Evolutionary conservation across 2,113 vertebrate genomes (phyloP).

Genomic region (Haemorhous mexicanus): DNA sequence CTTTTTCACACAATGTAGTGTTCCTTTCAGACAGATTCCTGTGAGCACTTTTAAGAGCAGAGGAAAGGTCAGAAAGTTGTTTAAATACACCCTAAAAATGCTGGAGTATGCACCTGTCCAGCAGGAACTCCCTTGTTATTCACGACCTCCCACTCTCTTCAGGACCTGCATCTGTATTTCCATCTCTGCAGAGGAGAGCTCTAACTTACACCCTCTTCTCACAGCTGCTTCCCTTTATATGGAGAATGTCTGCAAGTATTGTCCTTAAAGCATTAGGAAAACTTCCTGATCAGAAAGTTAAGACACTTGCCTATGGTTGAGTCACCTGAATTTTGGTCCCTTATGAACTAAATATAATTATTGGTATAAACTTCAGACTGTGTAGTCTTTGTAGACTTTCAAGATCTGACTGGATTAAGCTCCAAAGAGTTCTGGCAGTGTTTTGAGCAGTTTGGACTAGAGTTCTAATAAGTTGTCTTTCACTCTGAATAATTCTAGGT

Average conservation of each 20-base stretch:
- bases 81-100: not conserved
- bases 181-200: not conserved
- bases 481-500: not conserved
- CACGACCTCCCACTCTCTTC: not conserved
- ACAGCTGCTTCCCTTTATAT: not conserved
- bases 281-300: not conserved
- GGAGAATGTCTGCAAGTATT: not conserved
- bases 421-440: not conserved
- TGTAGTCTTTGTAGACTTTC: not conserved
- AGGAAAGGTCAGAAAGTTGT: not conserved
- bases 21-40: not conserved
- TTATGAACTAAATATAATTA: not conserved
- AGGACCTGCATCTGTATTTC: not conserved
- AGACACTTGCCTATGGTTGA: not conserved
- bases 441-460: not conserved
- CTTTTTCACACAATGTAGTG: rapidly evolving
- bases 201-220: not conserved
- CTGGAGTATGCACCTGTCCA: not conserved
- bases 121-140: not conserved
- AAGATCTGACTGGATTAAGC: not conserved
- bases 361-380: not conserved
- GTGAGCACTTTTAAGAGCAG: not conserved
- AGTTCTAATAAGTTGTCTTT: not conserved
- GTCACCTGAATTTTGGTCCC: not conserved
- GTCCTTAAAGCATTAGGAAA: not conserved